These are phyloP conservation scores for Poliocrania exsul DNA, from an alignment of 2,797 vertebrate genomes.

Conservation along the genomic window DNA sequence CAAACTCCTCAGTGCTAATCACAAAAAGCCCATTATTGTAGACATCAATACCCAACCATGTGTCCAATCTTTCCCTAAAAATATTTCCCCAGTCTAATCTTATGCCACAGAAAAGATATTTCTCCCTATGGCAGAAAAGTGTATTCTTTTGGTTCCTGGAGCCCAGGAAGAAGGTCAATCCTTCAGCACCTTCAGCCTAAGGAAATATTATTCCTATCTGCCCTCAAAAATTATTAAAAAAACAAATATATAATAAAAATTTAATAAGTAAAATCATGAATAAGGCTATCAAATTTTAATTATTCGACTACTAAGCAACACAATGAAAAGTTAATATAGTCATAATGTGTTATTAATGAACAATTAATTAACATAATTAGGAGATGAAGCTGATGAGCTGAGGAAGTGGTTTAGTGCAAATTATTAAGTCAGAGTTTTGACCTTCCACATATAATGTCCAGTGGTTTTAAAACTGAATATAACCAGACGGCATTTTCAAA, in stretches of 20 bases:
- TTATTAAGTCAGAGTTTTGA: not conserved
- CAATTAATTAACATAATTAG: slow-evolving; percentile 37
- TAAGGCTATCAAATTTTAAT: not conserved
- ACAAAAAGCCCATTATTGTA: not conserved
- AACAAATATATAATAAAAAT: not conserved
- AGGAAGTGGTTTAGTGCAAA: not conserved
- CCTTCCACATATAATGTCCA: not conserved
- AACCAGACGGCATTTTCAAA: not conserved
- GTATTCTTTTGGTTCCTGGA: not conserved
- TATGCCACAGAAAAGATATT: not conserved
- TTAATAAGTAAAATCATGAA: not conserved
- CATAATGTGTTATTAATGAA: slow-evolving; percentile 15
- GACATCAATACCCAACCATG: accelerated
- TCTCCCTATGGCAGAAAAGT: not conserved
- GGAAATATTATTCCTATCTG: not conserved
- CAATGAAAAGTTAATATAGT: slow-evolving; percentile 21
- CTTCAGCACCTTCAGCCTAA: not conserved
- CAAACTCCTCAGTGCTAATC: not conserved
- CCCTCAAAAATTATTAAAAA: not conserved
- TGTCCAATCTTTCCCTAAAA: not conserved
- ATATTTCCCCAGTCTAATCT: not conserved
- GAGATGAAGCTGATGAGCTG: not conserved
- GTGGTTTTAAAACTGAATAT: not conserved
- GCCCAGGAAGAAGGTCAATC: not conserved
- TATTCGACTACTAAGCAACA: not conserved